Percentiles rank a stretch among this genome's conserved stretches.
phyloP scores from a whole-genome alignment of 2,888 invertebrate species.

The Amitus sp. region DNA sequence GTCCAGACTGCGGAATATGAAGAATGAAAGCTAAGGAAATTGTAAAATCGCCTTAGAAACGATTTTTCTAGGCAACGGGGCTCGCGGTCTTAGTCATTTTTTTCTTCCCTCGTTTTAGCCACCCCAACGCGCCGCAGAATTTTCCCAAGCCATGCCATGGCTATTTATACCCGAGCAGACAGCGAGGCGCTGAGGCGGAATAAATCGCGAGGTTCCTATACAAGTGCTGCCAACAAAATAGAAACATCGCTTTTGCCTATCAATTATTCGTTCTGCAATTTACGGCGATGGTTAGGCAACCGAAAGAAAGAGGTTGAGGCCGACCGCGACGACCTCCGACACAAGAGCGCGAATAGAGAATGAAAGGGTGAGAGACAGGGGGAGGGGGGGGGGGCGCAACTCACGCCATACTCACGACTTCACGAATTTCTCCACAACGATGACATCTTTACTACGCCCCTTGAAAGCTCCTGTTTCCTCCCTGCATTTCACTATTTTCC shows the following conservation, averaged over 20 bases:
- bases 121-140: constrained; percentile 32
- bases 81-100: constrained; percentile 33
- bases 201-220: constrained; percentile 61
- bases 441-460: no score
- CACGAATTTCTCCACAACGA: no score
- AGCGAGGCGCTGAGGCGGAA: constrained; percentile 62
- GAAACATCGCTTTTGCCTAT: constrained; percentile 63
- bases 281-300: constrained; percentile 46
- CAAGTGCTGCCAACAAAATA: constrained; percentile 63
- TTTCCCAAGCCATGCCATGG: constrained; percentile 39
- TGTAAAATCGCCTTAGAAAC: constrained; percentile 44
- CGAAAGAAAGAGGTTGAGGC: constrained; percentile 38
- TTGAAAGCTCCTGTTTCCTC: no score
- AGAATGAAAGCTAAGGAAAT: constrained; percentile 34
- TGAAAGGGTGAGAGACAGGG: no score
- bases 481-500: no score
- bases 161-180: constrained; percentile 57
- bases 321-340: constrained; percentile 31
- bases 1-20: constrained; percentile 9
- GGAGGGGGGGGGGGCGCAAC: no score
- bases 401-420: no score
- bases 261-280: constrained; percentile 64
- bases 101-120: constrained; percentile 17
- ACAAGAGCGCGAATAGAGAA: no score
- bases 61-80: constrained; percentile 45